Evolutionary conservation across 2,888 invertebrate genomes (phyloP), one percentile per base, ranked within the genome.

Genomic region (Papilio demoleus): DNA sequence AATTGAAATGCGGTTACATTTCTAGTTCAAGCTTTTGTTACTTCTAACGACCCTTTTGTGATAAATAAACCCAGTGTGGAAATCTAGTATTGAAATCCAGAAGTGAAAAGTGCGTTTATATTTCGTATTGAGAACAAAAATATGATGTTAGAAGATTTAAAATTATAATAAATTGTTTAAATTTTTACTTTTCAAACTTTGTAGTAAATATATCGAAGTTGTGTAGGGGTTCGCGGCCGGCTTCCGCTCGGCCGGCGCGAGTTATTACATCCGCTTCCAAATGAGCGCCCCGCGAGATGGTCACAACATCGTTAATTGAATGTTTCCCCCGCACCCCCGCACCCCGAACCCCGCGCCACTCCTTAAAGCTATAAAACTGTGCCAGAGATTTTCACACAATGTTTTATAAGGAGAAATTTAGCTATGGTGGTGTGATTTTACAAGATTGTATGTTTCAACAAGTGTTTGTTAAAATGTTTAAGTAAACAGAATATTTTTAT

Each of bases 261-360:
- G 31, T 63, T 63, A 63, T 63, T 63, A 63, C 63, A 63, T 63
- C 47, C 47, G 47, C 36, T 63, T 50, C 63, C 63, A 63, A 19
- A 50, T 47, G 63, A 63, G 47, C 22, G 63, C 47, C 34, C 63
- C 22, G 14, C 40, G 60, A 31, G 63, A 22, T 63, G 63, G 34
- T 61, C 61, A 42, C 34, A 22, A 47, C 47, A 36, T 50, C 47
- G 47, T 63, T 47, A 63, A 63, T 34, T 47, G 63, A 34, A 40
- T 40, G 62, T 56, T n/a, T 31, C 6, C 53, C 53, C 9, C 50
- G 22, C 24, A 11, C 22, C 22, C n/a, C n/a, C n/a, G 24, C 24
- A 6, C 53, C 24, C n/a, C 53, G 53, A 17, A 45, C 8, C 45
- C 47, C 11, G 47, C 53, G 1, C 53, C 53, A 9, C 38, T 2